Percentiles rank a stretch among this genome's conserved stretches.
Conservation (phyloP, 2,888 invertebrate species). For the Norana najaformis region DNA sequence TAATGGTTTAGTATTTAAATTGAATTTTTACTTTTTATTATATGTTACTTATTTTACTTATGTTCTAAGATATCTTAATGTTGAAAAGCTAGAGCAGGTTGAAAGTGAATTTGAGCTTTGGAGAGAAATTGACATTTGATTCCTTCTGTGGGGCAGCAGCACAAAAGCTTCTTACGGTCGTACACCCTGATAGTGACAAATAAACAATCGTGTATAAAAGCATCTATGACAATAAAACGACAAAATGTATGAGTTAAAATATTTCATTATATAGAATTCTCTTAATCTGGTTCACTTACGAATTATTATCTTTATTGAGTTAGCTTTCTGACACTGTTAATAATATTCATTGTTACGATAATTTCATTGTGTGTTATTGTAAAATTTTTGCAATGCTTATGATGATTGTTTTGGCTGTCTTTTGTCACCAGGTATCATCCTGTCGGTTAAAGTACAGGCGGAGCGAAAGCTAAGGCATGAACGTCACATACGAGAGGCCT, state of each 20-base stretch:
- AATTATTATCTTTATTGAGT: not conserved
- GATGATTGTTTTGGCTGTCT: not conserved
- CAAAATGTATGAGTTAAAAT: not conserved
- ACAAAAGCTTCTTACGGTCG: not conserved
- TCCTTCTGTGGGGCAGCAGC: no score
- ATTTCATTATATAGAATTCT: not conserved
- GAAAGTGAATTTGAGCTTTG: no score
- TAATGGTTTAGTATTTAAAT: no score
- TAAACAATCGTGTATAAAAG: no score
- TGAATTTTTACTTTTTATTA: no score
- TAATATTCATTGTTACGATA: not conserved
- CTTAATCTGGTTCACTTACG: not conserved
- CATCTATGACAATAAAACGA: not conserved
- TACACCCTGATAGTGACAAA: not conserved
- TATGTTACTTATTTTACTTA: no score
- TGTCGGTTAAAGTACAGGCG: constrained; percentile 60
- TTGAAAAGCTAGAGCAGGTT: not conserved
- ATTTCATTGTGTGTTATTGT: not conserved
- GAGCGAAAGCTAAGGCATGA: constrained; percentile 59
- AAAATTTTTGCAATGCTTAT: not conserved
- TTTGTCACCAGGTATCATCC: constrained; percentile 51
- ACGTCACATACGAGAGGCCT: constrained; percentile 52
- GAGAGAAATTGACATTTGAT: no score
- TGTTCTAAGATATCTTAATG: not conserved
- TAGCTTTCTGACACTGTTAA: not conserved